Base-by-base conservation (phyloP, 1,140 invertebrate genomes). In the Leptinotarsa undecemlineata region DNA sequence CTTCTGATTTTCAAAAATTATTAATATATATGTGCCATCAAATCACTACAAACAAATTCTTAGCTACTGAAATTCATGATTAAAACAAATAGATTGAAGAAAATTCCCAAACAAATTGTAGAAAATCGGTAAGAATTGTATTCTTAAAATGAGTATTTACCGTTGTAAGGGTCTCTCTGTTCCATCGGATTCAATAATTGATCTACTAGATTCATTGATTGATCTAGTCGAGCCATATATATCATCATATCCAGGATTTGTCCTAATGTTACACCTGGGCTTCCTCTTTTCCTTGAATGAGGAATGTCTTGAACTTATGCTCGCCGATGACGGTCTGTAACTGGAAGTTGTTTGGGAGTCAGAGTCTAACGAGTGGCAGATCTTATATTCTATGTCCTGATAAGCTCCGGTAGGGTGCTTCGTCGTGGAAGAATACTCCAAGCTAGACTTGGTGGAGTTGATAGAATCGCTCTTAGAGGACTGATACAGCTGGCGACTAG, bases 241-340 rank as follows among this genome's bases (percentile, higher is more conserved):
- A 17, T 82, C 81, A 57, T 82, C 81, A 48, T 84, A 84, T 4
- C 80, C 82, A 3, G 83, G 83, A 80, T 84, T 84, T 48, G 81
- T 82, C 3, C 82, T 69, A 4, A 82, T 83, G 70, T 83, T 84
- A 60, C 80, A 82, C 48, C 70, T 75, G 3, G 79, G 78, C 70
- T 82, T 84, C 57, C 74, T 73, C 66, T 82, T 82, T 23, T 83
- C 80, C 74, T 82, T 84, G 48, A 83, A 77, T 1, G 82, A 83
- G 3, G 83, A 83, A 77, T 84, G 82, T 68, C 78, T 76, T 4
- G 81, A 79, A 15, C 77, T 78, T 23, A 75, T 47, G 63, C 70
- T 81, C 13, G 72, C 72, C 19, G 78, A 74, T 4, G 57, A 77
- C 4, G 72, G 71, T 8, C 78, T 78, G 21, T 75, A 42, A 19